Conservation (phyloP, 2,113 vertebrate species). For the Epinephelus moara region DNA sequence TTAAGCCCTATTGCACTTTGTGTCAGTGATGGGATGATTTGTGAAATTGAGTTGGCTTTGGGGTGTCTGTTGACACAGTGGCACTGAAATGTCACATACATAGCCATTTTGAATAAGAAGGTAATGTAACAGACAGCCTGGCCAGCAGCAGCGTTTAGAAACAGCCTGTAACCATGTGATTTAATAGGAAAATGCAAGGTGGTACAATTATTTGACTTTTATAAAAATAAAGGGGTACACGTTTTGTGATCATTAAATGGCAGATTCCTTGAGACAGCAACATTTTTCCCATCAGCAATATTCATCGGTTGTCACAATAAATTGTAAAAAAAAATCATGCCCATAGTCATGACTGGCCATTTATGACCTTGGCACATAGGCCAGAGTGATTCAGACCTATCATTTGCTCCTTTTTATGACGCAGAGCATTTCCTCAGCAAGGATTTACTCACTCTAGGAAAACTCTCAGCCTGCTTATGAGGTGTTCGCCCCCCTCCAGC, state of each 20-base stretch:
- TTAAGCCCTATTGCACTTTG: not conserved
- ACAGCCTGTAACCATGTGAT: not conserved
- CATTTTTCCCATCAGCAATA: not conserved
- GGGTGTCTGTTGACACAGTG: slow-evolving; percentile 41
- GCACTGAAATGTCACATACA: slow-evolving; percentile 26
- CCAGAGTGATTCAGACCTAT: slow-evolving; percentile 22
- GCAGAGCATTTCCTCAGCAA: slow-evolving; percentile 30
- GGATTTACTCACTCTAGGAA: slow-evolving; percentile 44
- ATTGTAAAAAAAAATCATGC: not conserved
- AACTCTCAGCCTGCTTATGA: slow-evolving; percentile 45
- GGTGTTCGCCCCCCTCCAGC: slow-evolving; percentile 23
- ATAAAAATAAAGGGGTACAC: not conserved
- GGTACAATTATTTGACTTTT: not conserved
- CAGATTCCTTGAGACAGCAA: not conserved
- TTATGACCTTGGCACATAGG: slow-evolving; percentile 6
- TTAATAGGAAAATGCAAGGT: slow-evolving; percentile 15
- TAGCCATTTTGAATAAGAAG: slow-evolving; percentile 25
- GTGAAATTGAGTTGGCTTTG: slow-evolving; percentile 8
- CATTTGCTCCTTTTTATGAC: slow-evolving; percentile 37
- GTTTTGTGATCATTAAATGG: not conserved
- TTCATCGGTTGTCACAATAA: not conserved
- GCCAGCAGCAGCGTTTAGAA: not conserved
- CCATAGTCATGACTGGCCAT: slow-evolving; percentile 3
- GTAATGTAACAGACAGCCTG: slow-evolving; percentile 16
- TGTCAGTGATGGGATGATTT: slow-evolving; percentile 15